phyloP scores from a whole-genome alignment of 2,888 invertebrate species.

The Asteroscopus sphinx region DNA sequence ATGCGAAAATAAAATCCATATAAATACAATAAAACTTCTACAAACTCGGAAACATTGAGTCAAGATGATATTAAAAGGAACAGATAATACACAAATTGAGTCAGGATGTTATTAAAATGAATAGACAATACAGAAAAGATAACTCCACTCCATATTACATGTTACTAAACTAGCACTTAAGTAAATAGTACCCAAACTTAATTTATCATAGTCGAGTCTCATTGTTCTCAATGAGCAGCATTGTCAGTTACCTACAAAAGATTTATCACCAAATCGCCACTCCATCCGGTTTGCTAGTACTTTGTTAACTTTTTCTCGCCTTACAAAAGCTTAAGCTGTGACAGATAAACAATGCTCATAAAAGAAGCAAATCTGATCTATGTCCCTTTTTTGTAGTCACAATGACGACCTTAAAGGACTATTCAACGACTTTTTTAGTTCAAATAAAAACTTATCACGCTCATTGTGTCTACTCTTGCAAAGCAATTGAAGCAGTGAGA shows the following conservation, averaged over 20 bases:
- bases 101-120: constrained; percentile 26
- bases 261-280: constrained; percentile 38
- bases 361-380: constrained; percentile 65
- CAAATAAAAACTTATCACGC: constrained; percentile 36
- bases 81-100: constrained; percentile 30
- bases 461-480: constrained; percentile 36
- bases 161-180: constrained; percentile 35
- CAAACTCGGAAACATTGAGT: constrained; percentile 19
- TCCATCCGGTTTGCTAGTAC: constrained; percentile 39
- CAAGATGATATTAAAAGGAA: constrained; percentile 27
- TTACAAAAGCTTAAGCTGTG: constrained; percentile 62
- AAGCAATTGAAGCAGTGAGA: constrained; percentile 44
- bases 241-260: constrained; percentile 46
- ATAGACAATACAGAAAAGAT: constrained; percentile 31
- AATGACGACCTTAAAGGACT: constrained; percentile 58
- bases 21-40: constrained; percentile 46
- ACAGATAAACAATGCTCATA: constrained; percentile 62
- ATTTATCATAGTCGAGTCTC: constrained; percentile 24
- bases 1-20: constrained; percentile 52
- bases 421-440: constrained; percentile 54
- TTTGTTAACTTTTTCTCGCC: constrained; percentile 50
- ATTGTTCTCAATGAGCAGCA: constrained; percentile 36
- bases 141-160: constrained; percentile 25
- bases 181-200: constrained; percentile 33
- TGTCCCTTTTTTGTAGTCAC: constrained; percentile 53